phyloP scores from a whole-genome alignment of 2,797 vertebrate genomes.

The Ceyx erithaca region DNA sequence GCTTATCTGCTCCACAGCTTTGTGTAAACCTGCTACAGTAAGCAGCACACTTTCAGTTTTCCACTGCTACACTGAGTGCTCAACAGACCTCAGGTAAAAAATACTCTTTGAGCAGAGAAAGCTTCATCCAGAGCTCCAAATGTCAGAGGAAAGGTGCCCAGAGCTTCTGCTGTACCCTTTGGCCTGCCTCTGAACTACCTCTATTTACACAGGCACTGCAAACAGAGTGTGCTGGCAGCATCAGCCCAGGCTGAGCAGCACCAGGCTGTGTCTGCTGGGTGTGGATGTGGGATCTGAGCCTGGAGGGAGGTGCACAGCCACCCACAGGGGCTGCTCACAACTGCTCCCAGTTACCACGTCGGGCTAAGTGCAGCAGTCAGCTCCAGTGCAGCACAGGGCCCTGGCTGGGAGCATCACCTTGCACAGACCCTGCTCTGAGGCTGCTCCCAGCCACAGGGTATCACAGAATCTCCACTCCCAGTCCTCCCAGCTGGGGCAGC shows the following conservation, averaged over 20 bases:
- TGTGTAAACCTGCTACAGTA: neutral
- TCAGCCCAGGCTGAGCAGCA: neutral
- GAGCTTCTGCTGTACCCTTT: neutral
- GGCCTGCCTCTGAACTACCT: neutral
- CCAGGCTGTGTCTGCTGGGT: neutral
- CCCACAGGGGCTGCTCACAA: neutral
- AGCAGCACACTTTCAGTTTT: conserved; percentile 1
- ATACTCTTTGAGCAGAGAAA: neutral
- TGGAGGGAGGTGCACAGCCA: neutral
- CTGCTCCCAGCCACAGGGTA: neutral
- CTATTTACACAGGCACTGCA: neutral
- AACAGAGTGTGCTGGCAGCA: neutral
- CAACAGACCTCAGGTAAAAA: neutral
- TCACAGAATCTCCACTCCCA: neutral
- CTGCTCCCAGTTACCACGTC: neutral
- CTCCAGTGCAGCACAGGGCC: neutral
- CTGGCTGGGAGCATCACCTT: neutral
- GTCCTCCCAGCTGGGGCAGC: neutral
- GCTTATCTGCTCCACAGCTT: neutral
- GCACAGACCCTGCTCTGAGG: neutral
- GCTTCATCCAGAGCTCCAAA: neutral
- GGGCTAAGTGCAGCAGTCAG: neutral
- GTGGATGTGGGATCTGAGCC: neutral
- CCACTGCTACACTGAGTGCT: neutral
- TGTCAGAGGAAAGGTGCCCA: neutral